phyloP scores from a whole-genome alignment of 2,797 vertebrate genomes.

The Gymnothorax reevesii region DNA sequence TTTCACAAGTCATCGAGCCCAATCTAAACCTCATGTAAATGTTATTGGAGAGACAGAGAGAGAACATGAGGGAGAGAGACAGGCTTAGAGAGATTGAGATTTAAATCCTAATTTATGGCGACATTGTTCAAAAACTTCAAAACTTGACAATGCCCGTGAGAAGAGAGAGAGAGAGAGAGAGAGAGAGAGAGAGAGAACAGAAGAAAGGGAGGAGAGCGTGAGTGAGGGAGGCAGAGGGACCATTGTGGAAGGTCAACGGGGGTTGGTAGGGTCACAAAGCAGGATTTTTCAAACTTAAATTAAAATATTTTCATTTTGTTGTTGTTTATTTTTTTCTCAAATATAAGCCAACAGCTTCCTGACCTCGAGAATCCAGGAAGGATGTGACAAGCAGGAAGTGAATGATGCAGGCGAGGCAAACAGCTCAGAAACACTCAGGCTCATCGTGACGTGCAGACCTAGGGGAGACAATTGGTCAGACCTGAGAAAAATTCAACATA shows the following conservation, averaged over 20 bases:
- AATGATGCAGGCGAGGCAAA: background rate
- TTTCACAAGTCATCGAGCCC: conserved; percentile 10
- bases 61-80: conserved; percentile 1
- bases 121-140: too few relatives aligned
- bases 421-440: background rate
- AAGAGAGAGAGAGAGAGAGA: conserved; percentile 7
- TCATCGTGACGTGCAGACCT: too few relatives aligned
- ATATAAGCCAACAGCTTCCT: conserved; percentile 22
- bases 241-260: background rate
- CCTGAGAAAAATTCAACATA: too few relatives aligned
- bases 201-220: background rate
- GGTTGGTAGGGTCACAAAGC: background rate
- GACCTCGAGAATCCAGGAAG: conserved; percentile 16
- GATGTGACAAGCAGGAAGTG: conserved; percentile 22
- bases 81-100: too few relatives aligned
- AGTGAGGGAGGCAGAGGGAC: conserved; percentile 5
- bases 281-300: background rate
- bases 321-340: background rate
- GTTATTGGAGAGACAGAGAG: conserved; percentile 12
- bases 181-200: conserved; percentile 14
- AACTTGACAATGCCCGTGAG: too few relatives aligned
- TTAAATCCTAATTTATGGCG: too few relatives aligned
- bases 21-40: conserved; percentile 3
- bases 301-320: background rate
- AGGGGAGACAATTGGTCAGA: too few relatives aligned